Evolutionary conservation across 2,888 invertebrate genomes (phyloP).

Genomic region (Ceriagrion tenellum): DNA sequence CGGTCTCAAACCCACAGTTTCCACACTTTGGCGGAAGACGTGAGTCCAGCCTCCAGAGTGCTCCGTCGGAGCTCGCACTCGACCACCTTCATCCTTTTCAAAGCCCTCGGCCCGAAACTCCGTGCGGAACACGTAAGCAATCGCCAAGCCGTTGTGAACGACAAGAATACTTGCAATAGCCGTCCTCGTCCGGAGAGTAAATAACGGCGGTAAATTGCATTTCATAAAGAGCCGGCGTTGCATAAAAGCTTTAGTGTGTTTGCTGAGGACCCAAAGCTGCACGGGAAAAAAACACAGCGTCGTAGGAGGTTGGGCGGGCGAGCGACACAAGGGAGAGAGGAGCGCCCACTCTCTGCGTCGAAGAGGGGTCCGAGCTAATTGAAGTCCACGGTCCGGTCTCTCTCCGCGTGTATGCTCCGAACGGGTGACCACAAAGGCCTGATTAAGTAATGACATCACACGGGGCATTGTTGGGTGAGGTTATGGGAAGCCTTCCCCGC

Average conservation of each 20-base stretch:
- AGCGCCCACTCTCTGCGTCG: background rate
- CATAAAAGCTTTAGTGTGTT: constrained; percentile 13
- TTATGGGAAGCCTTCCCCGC: background rate
- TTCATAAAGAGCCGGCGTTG: background rate
- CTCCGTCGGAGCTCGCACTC: no score
- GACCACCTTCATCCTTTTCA: background rate
- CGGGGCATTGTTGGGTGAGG: background rate
- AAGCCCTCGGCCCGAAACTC: background rate
- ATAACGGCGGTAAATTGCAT: constrained; percentile 15
- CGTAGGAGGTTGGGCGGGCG: background rate
- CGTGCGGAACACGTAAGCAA: background rate
- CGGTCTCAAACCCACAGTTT: background rate
- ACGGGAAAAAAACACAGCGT: background rate
- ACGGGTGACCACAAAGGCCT: constrained; percentile 19
- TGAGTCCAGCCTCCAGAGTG: background rate
- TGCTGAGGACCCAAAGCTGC: background rate
- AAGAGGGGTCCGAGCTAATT: background rate
- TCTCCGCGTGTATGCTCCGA: background rate
- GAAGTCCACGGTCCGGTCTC: background rate
- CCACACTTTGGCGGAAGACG: background rate
- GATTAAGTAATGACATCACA: constrained; percentile 35
- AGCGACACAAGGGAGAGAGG: no score
- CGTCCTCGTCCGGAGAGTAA: background rate
- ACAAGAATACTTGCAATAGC: background rate
- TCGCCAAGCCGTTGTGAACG: background rate